A percentile compares a stretch with the other conserved stretches of the same genome.
These are phyloP conservation scores for Proteles cristata DNA, from an alignment of 2,113 vertebrate genomes.

Conservation along the genomic window DNA sequence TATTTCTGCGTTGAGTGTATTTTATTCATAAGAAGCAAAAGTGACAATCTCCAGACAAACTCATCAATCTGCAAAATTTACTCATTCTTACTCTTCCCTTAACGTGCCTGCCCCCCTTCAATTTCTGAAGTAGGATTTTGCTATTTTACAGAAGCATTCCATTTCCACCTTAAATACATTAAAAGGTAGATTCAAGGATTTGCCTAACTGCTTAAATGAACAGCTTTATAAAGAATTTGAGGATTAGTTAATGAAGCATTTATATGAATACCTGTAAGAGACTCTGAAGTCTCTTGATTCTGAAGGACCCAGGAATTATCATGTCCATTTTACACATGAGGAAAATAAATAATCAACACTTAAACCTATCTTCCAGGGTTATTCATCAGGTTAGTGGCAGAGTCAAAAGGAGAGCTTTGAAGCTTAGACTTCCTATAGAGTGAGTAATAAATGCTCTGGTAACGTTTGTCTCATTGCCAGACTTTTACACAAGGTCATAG, in stretches of 20 bases:
- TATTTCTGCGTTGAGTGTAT: neutral
- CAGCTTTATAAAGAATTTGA: neutral
- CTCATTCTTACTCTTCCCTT: neutral
- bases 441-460: neutral
- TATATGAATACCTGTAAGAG: neutral
- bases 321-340: neutral
- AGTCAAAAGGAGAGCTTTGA: neutral
- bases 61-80: neutral
- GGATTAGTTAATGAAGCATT: neutral
- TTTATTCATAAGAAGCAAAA: neutral
- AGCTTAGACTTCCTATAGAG: neutral
- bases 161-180: neutral
- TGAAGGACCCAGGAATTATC: neutral
- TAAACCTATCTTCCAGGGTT: neutral
- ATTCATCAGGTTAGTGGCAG: neutral
- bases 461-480: neutral
- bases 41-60: neutral
- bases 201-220: neutral
- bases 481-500: neutral
- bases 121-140: neutral
- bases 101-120: neutral
- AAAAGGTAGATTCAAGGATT: neutral
- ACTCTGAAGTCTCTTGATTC: neutral
- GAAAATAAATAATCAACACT: constrained; percentile 16
- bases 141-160: neutral